These are phyloP conservation scores for Eumerus sabulonum DNA, from an alignment of 2,888 invertebrate species.

Conservation along the genomic window DNA sequence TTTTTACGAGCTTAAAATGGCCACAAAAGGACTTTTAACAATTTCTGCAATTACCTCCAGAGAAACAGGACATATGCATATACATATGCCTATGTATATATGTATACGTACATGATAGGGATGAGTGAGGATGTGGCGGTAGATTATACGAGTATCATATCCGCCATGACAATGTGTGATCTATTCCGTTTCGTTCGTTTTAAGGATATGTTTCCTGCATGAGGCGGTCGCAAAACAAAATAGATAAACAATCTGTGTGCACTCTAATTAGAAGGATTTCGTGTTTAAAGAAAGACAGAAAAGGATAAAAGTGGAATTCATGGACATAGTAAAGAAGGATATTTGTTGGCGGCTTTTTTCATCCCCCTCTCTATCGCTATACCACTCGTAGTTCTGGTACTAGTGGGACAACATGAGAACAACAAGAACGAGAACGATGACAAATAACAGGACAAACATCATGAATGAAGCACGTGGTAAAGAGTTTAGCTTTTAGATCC, in stretches of 20 bases:
- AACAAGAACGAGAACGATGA: conserved; percentile 6
- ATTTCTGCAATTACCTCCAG: conserved; percentile 57
- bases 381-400: conserved; percentile 23
- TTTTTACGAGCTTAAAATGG: conserved; percentile 52
- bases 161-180: conserved; percentile 32
- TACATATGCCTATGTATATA: neutral
- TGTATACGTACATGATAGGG: neutral
- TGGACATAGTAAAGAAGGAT: conserved; percentile 41
- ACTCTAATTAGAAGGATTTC: conserved; percentile 65
- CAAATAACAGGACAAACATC: conserved; percentile 27
- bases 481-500: conserved; percentile 45
- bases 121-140: conserved; percentile 2
- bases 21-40: conserved; percentile 57
- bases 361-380: no score
- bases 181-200: conserved; percentile 53
- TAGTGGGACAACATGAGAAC: conserved; percentile 34
- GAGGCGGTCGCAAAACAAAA: conserved; percentile 4
- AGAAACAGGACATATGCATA: conserved; percentile 14
- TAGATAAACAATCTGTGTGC: conserved; percentile 67
- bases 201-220: conserved; percentile 19
- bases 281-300: conserved; percentile 32
- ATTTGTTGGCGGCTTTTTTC: conserved; percentile 18
- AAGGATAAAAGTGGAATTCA: conserved; percentile 52
- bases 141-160: conserved; percentile 25
- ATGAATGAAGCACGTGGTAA: conserved; percentile 60